Evolutionary conservation across 2,113 vertebrate genomes (phyloP), one percentile per base, ranked within the genome.

Genomic region (Symphodus melops): DNA sequence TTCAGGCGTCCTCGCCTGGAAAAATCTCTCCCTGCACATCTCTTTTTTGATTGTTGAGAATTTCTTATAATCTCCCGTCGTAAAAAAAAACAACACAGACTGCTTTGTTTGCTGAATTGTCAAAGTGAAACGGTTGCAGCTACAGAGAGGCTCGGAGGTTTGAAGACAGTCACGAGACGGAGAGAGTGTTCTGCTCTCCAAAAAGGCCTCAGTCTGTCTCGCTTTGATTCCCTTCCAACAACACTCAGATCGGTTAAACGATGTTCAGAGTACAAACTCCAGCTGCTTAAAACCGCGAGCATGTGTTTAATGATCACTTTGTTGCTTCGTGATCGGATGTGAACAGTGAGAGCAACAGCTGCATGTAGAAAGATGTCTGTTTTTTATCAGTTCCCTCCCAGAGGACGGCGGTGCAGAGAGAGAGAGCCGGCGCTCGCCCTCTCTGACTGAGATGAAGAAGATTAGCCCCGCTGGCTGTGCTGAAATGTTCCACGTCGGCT

Each of bases 331-430:
- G 39, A 52, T 51, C 64, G 19, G 37, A 60, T 6, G 39, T n/a
- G 48, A 60, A 16, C 39, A 3, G 17, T 3, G 37, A 57, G 49
- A 77, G 14, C 39, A 5, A 17, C 51, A 52, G 42, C 63, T 53
- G 23, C 62, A 51, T 10, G 25, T 19, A 20, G 28, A 5, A 48
- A 51, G 33, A 21, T 48, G 14, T 62, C 19, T 33, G 61, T 77
- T 73, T 36, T 36, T 62, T 48, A 44, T 71, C 23, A 5, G 9
- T 70, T 42, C 14, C 70, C 54, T 64, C 66, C 52, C 20, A 8
- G 5, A 64, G 21, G 54, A 66, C 14, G 1, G 1, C 58, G 19
- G 64, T 25, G 33, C 65, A 36, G 46, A 68, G 20, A 58, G 16
- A 25, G n/a, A n/a, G n/a, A 58, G 53, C 41, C n/a, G 1, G 21